Percentiles rank a stretch among this genome's conserved stretches.
Evolutionary conservation across 2,888 invertebrate species (phyloP).

Genomic region (Xanthia icteritia): DNA sequence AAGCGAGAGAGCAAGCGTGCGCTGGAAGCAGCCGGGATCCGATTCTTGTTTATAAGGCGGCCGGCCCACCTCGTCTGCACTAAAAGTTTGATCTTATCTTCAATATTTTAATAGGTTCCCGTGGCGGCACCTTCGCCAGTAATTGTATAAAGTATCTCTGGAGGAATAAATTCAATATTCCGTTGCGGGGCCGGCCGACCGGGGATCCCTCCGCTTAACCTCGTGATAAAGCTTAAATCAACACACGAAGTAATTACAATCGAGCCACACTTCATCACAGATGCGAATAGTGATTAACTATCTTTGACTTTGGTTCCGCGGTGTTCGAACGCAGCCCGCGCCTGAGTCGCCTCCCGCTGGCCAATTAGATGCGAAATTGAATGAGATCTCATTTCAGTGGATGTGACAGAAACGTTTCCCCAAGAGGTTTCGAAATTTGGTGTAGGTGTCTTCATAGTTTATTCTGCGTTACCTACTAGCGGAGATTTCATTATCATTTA

Average conservation of each 20-base stretch:
- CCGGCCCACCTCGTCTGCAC: conserved; percentile 87
- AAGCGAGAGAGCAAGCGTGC: conserved; percentile 78
- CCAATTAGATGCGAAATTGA: conserved; percentile 77
- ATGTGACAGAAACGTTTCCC: conserved; percentile 71
- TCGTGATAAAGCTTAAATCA: conserved; percentile 89
- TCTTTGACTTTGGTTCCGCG: conserved; percentile 79
- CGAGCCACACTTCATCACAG: conserved; percentile 87
- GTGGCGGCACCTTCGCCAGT: conserved; percentile 87
- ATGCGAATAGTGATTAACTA: conserved; percentile 88
- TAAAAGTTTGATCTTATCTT: conserved; percentile 89
- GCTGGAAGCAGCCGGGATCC: conserved; percentile 82
- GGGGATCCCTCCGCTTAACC: conserved; percentile 75
- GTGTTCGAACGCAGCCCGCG: conserved; percentile 69
- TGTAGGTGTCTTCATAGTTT: conserved; percentile 58
- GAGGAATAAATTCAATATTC: conserved; percentile 87
- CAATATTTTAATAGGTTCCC: conserved; percentile 90
- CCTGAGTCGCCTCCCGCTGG: conserved; percentile 67
- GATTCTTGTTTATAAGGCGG: conserved; percentile 84
- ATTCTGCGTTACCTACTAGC: conserved; percentile 28
- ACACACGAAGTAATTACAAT: conserved; percentile 89
- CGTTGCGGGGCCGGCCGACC: conserved; percentile 72
- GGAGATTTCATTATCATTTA: conserved; percentile 27
- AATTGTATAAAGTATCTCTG: conserved; percentile 86
- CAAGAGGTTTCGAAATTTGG: conserved; percentile 68
- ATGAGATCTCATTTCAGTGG: conserved; percentile 75